Percentiles rank a stretch among this genome's conserved stretches.
Evolutionary conservation across 2,797 vertebrate genomes (phyloP).

Genomic region (Coilia nasus): DNA sequence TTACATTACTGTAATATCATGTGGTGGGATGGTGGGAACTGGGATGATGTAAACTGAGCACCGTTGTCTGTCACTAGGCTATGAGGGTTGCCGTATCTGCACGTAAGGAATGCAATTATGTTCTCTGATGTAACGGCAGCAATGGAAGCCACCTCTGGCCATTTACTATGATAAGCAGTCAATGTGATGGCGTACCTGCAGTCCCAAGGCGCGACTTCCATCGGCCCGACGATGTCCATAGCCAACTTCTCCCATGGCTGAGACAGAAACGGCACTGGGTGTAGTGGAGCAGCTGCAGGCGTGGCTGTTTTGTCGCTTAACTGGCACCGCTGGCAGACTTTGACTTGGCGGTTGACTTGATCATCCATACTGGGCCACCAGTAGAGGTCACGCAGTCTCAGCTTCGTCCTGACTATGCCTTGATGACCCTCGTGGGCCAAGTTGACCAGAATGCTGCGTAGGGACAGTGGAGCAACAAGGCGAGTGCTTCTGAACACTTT

Average conservation of each 20-base stretch:
- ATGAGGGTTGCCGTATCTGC: too few species aligned
- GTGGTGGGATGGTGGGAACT: too few species aligned
- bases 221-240: too few species aligned
- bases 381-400: slow-evolving; percentile 13
- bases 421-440: slow-evolving; percentile 31
- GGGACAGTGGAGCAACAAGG: background rate
- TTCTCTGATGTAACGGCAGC: too few species aligned
- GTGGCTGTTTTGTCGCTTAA: slow-evolving; percentile 25
- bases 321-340: background rate
- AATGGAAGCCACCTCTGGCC: too few species aligned
- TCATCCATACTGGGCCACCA: slow-evolving; percentile 35
- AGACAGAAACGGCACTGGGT: slow-evolving; percentile 16
- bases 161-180: too few species aligned
- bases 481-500: background rate
- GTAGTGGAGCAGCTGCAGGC: background rate
- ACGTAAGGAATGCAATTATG: too few species aligned
- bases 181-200: too few species aligned
- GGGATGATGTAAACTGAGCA: too few species aligned
- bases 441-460: background rate
- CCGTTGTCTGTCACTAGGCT: too few species aligned
- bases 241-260: slow-evolving; percentile 18
- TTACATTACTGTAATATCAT: too few species aligned
- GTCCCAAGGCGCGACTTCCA: too few species aligned
- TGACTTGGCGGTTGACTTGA: background rate
- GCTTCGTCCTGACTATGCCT: slow-evolving; percentile 27